Evolutionary conservation across 1,140 invertebrate genomes (phyloP).

Genomic region (Hyles euphorbiae): DNA sequence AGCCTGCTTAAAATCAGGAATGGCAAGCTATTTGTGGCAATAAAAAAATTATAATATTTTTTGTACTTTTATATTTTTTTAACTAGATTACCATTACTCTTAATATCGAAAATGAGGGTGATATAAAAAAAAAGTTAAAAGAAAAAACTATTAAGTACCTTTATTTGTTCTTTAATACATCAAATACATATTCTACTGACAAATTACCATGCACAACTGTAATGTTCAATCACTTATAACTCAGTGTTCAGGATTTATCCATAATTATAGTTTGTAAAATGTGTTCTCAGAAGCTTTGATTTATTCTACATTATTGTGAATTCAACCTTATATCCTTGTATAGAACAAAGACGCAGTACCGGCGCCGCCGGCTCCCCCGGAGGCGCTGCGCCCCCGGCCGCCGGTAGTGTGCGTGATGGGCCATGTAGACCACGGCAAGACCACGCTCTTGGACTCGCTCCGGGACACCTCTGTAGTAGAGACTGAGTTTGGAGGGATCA

Average conservation of each 20-base stretch:
- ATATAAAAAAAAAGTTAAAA: too few relatives aligned
- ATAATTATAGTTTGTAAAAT: too few relatives aligned
- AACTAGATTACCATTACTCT: too few relatives aligned
- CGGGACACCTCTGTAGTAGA: constrained; percentile 91
- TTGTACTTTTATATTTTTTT: neutral
- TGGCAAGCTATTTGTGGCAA: neutral
- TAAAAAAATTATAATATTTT: neutral
- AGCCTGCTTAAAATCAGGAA: too few relatives aligned
- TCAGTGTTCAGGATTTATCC: too few relatives aligned
- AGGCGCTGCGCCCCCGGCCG: constrained; percentile 80
- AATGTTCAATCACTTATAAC: too few relatives aligned
- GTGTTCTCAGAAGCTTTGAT: too few relatives aligned
- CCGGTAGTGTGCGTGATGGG: constrained; percentile 99
- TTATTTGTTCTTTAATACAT: too few relatives aligned
- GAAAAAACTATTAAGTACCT: too few relatives aligned
- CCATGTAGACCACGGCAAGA: constrained; percentile 99
- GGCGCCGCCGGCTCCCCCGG: constrained; percentile 79
- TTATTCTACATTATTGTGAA: neutral
- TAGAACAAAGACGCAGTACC: constrained; percentile 72
- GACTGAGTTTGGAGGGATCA: constrained; percentile 99
- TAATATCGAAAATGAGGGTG: too few relatives aligned
- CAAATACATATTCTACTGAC: too few relatives aligned
- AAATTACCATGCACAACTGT: too few relatives aligned
- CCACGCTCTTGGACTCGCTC: constrained; percentile 94
- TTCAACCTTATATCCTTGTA: neutral